phyloP scores from a whole-genome alignment of 2,888 invertebrate species.

The Apamea monoglypha region DNA sequence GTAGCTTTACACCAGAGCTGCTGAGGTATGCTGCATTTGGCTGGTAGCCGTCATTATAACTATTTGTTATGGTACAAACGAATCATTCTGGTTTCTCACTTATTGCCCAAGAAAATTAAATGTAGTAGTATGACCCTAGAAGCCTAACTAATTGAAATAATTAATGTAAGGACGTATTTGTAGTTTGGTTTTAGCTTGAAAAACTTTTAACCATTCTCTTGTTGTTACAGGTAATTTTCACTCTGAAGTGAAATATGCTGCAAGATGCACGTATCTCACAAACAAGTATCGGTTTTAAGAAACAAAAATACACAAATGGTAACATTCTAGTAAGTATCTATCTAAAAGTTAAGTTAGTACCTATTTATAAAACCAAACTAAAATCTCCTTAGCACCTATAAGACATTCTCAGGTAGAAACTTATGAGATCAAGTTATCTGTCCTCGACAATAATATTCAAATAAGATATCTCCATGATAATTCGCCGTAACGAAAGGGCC shows the following conservation, averaged over 20 bases:
- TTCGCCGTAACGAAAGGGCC: conserved; percentile 70
- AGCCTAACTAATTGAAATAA: neutral
- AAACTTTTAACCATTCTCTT: neutral
- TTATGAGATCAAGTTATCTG: conserved; percentile 65
- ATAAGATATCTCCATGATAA: conserved; percentile 71
- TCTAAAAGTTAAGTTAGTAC: neutral
- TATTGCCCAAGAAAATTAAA: neutral
- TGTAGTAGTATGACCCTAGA: neutral
- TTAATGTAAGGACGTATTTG: neutral
- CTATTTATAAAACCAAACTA: conserved; percentile 11
- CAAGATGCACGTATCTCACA: neutral
- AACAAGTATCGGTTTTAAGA: no score
- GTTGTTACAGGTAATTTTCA: conserved; percentile 49
- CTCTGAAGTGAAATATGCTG: neutral
- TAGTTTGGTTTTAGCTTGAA: neutral
- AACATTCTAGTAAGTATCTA: neutral
- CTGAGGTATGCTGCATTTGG: neutral
- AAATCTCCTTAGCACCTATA: conserved; percentile 11
- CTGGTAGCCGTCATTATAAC: neutral
- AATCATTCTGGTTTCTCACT: neutral
- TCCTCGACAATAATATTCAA: conserved; percentile 68
- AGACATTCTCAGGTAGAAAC: conserved; percentile 45
- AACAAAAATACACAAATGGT: neutral
- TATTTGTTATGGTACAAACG: neutral
- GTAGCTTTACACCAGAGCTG: neutral